Conservation (phyloP, 2,113 vertebrate genomes). For the Uropsilus gracilis region DNA sequence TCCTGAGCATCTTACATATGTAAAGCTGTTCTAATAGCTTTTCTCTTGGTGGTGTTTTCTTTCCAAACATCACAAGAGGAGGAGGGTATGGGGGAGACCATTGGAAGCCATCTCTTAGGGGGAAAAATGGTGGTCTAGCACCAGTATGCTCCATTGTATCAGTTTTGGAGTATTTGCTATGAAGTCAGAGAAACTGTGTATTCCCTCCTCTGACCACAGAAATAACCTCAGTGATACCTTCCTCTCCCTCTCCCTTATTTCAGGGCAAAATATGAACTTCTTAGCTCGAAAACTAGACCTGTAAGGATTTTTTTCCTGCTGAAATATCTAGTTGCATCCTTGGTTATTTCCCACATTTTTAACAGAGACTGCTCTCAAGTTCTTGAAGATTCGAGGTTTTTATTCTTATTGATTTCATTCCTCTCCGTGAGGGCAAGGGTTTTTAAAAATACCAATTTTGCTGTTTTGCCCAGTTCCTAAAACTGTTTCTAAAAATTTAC, state of each 20-base stretch:
- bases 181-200: not conserved
- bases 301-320: not conserved
- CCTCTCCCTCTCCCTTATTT: not conserved
- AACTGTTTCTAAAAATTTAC: not conserved
- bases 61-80: slow-evolving; percentile 62
- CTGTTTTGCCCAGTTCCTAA: not conserved
- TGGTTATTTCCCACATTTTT: not conserved
- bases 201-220: not conserved
- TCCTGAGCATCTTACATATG: slow-evolving; percentile 18
- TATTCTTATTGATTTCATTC: not conserved
- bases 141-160: not conserved
- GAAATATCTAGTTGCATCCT: not conserved
- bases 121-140: slow-evolving; percentile 17
- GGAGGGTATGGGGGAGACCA: not conserved
- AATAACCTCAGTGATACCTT: not conserved
- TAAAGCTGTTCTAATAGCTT: slow-evolving; percentile 34
- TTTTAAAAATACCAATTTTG: not conserved
- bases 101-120: slow-evolving; percentile 9
- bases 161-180: slow-evolving; percentile 6
- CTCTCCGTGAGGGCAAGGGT: not conserved
- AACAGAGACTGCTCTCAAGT: not conserved
- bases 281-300: not conserved
- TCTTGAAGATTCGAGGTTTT: not conserved
- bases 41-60: slow-evolving; percentile 62
- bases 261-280: not conserved